Percentiles rank a stretch among this genome's conserved stretches.
phyloP scores from a whole-genome alignment of 2,888 invertebrate genomes.

The Dexiosoma caninum region DNA sequence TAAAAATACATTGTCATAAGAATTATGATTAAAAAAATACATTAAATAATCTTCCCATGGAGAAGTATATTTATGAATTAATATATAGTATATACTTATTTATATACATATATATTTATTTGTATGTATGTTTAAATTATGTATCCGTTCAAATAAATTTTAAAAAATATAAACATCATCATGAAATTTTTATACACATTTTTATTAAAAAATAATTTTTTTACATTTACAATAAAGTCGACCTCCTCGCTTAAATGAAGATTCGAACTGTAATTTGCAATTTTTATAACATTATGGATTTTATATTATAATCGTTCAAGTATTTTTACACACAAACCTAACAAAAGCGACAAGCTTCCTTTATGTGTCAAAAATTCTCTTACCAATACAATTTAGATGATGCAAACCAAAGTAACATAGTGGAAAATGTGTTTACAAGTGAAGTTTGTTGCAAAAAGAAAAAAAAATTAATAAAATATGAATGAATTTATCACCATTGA shows the following conservation, averaged over 20 bases:
- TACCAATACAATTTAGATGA: too few species aligned
- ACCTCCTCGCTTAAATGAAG: constrained; percentile 7
- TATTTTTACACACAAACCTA: too few species aligned
- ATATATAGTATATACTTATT: too few species aligned
- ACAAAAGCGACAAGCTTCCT: too few species aligned
- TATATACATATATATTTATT: neutral
- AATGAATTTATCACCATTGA: too few species aligned
- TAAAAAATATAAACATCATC: constrained; percentile 55
- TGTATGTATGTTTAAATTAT: neutral
- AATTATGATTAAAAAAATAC: too few species aligned
- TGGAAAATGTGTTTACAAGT: neutral
- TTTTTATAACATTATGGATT: neutral
- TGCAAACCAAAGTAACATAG: too few species aligned
- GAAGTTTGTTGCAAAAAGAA: neutral
- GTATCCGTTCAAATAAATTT: neutral
- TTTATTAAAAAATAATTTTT: constrained; percentile 36
- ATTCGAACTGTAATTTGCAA: constrained; percentile 1
- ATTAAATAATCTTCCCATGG: too few species aligned
- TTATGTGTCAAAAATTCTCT: too few species aligned
- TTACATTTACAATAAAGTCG: constrained; percentile 37
- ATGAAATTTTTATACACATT: constrained; percentile 41
- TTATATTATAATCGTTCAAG: neutral
- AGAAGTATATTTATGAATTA: too few species aligned
- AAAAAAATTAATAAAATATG: neutral
- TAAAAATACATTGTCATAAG: neutral